Conservation (phyloP, 2,797 vertebrate genomes). For the Pelodytes ibericus region DNA sequence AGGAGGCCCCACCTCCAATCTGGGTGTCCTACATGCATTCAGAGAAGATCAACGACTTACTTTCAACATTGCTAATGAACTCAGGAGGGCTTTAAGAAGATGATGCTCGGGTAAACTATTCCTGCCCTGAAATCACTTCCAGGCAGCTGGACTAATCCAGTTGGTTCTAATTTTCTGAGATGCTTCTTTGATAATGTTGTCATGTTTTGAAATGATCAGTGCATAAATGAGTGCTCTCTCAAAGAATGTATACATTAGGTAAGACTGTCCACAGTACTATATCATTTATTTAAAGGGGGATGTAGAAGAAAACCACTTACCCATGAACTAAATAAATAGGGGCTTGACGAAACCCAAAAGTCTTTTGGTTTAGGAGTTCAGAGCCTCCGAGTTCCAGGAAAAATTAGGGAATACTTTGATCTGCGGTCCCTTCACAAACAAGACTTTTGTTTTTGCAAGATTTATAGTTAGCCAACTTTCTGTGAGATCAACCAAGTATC, state of each 20-base stretch:
- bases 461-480: too few species aligned
- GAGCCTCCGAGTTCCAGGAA: too few species aligned
- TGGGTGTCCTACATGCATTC: constrained; percentile 49
- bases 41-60: constrained; percentile 52
- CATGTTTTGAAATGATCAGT: neutral
- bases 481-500: too few species aligned
- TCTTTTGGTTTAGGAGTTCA: too few species aligned
- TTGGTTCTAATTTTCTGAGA: neutral
- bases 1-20: constrained; percentile 36
- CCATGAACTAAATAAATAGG: too few species aligned
- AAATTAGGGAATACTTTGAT: too few species aligned
- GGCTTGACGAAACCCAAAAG: too few species aligned
- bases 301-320: too few species aligned
- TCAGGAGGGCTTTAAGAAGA: constrained; percentile 48
- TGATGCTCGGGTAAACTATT: constrained; percentile 50
- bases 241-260: neutral
- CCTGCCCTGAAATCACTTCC: constrained; percentile 44
- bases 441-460: too few species aligned
- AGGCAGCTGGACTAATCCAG: constrained; percentile 22
- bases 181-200: neutral
- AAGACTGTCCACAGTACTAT: neutral
- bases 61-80: constrained; percentile 52
- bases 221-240: neutral
- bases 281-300: too few species aligned
- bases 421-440: too few species aligned